Conservation (phyloP, 1,140 invertebrate species). For the Archivesica marissinica region DNA sequence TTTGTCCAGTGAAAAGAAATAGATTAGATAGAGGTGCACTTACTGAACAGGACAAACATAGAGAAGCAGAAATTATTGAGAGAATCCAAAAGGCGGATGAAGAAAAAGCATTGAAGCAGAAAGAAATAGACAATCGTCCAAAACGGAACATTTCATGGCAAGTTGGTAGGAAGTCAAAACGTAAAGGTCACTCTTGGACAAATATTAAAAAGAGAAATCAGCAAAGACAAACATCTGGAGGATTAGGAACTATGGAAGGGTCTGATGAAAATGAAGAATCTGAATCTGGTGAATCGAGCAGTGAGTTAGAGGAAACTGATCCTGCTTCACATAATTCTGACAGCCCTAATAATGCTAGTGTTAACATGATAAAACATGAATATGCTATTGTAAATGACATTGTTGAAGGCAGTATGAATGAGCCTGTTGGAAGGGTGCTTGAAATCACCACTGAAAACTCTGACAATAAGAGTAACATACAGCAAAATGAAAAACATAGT, state of each 20-base stretch:
- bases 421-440: too few species aligned
- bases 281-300: not conserved
- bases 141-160: conserved; percentile 50
- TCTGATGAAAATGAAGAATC: conserved; percentile 5
- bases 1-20: conserved; percentile 70
- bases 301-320: not conserved
- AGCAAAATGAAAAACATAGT: not conserved
- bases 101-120: conserved; percentile 58
- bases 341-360: not conserved
- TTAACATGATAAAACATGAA: not conserved
- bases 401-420: not conserved
- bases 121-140: conserved; percentile 3
- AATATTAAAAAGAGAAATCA: conserved; percentile 65
- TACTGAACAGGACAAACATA: conserved; percentile 64
- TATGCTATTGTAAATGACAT: not conserved
- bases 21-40: conserved; percentile 60
- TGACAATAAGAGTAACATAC: conserved; percentile 23
- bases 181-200: conserved; percentile 68
- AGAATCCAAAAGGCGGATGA: conserved; percentile 66
- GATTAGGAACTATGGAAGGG: not conserved
- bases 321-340: not conserved
- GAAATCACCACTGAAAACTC: not conserved
- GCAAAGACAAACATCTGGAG: not conserved
- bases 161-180: conserved; percentile 38
- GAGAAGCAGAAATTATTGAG: conserved; percentile 67